These are phyloP conservation scores for Hipparchia sbordonii DNA, from an alignment of 2,888 invertebrate genomes.

Conservation along the genomic window DNA sequence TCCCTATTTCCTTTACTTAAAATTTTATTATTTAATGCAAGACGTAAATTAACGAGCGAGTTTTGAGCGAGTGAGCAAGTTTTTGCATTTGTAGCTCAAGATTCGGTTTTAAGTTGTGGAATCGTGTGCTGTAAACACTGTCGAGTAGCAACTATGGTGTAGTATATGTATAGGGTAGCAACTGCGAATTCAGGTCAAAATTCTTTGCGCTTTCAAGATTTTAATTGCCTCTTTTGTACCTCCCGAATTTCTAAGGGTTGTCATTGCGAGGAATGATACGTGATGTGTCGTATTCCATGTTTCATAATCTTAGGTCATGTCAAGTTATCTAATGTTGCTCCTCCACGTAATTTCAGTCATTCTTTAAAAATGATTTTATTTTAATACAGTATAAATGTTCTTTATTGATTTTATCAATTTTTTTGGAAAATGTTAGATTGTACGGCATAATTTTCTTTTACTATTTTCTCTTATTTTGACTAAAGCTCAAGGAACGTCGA, in stretches of 20 bases:
- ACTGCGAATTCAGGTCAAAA: conserved; percentile 12
- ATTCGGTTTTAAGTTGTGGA: not conserved
- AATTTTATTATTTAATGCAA: too few relatives aligned
- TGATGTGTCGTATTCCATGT: not conserved
- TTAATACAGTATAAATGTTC: too few relatives aligned
- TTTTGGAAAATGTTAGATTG: too few relatives aligned
- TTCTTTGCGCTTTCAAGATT: conserved; percentile 13
- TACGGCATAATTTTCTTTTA: too few relatives aligned
- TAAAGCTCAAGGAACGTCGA: too few relatives aligned
- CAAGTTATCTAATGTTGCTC: not conserved
- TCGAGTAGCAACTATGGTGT: not conserved
- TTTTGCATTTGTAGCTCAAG: not conserved
- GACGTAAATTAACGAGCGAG: too few relatives aligned
- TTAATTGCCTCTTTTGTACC: conserved; percentile 19
- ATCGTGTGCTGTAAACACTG: conserved; percentile 12
- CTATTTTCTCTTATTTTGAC: too few relatives aligned
- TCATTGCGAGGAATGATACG: not conserved
- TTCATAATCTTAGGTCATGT: not conserved
- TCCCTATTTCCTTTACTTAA: not conserved
- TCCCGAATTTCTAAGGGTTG: conserved; percentile 7
- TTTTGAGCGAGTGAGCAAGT: too few relatives aligned
- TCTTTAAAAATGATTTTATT: not conserved
- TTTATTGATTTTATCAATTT: too few relatives aligned
- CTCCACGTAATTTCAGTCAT: not conserved
- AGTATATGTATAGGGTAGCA: not conserved